Conservation (phyloP, 2,888 invertebrate genomes). For the Microctonus hyperodae region DNA sequence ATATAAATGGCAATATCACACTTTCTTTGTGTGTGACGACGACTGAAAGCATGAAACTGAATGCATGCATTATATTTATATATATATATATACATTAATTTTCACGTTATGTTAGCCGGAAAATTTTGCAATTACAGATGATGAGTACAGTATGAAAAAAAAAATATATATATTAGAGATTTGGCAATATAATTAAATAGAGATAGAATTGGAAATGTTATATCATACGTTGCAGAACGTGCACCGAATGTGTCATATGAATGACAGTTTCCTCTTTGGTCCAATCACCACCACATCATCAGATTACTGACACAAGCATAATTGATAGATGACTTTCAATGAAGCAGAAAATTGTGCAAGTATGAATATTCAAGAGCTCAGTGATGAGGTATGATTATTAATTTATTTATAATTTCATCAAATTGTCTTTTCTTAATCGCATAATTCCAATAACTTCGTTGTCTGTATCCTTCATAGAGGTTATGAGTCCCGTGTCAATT, state of each 20-base stretch:
- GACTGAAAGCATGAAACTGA: no score
- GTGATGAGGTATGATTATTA: constrained; percentile 35
- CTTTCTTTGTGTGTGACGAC: no score
- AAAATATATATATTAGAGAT: no score
- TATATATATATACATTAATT: background rate
- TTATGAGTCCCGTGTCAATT: constrained; percentile 25
- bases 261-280: constrained; percentile 5
- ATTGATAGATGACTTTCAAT: background rate
- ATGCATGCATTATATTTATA: background rate
- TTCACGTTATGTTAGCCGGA: background rate
- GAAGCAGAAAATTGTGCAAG: constrained; percentile 12
- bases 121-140: background rate
- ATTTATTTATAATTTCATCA: constrained; percentile 3
- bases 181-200: background rate
- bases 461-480: background rate
- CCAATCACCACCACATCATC: background rate
- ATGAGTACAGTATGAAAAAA: background rate
- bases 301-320: background rate
- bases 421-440: constrained; percentile 3
- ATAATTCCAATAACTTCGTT: background rate
- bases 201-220: background rate
- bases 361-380: constrained; percentile 36
- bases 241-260: background rate
- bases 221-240: constrained; percentile 4
- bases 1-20: no score